Evolutionary conservation across 2,797 vertebrate genomes (phyloP), one percentile per base, ranked within the genome.

Genomic region (Leucoraja ocellata): DNA sequence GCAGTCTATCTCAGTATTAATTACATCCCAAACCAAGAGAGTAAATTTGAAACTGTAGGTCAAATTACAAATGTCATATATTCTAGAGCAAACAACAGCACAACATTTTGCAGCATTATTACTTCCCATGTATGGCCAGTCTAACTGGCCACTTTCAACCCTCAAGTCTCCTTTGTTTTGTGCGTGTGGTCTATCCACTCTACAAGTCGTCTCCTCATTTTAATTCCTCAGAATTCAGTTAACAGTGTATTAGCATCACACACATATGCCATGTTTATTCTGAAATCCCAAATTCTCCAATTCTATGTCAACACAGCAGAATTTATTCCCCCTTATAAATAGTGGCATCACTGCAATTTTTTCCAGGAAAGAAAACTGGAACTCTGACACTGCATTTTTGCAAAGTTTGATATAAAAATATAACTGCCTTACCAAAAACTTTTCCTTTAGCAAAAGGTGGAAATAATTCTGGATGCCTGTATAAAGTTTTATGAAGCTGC

Each of bases 401-500:
- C 21, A 92, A 73, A 92, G 16, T 88, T 88, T 77, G 23, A 79
- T 81, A 61, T 36, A 93, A 93, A 93, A 93, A 79, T 21, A 65
- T 77, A 93, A 80, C 77, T 84, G 91, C 93, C 98, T 98, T 97
- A 99, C 99, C 98, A 95, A 99, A 99, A 23, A 99, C 97, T 96
- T 98, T 99, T 90, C 98, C 98, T 96, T 99, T 99, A 94, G 99
- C 98, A 94, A 99, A 99, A 28, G 98, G 98, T 93, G 99, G 98
- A 95, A 99, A 99, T 92, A 99, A 97, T 94, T 99, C 98, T 1
- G 98, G 97, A 93, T 99, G 98, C 80, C 97, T 97, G 95, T 97
- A 98, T 21, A 98, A 96, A 96, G 97, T 97, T 95, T 97, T 98
- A 96, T 99, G 98, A 95, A 99, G 98, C 95, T 99, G 98, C 98